phyloP scores from a whole-genome alignment of 2,888 invertebrate species.

The Sepiola atlantica region DNA sequence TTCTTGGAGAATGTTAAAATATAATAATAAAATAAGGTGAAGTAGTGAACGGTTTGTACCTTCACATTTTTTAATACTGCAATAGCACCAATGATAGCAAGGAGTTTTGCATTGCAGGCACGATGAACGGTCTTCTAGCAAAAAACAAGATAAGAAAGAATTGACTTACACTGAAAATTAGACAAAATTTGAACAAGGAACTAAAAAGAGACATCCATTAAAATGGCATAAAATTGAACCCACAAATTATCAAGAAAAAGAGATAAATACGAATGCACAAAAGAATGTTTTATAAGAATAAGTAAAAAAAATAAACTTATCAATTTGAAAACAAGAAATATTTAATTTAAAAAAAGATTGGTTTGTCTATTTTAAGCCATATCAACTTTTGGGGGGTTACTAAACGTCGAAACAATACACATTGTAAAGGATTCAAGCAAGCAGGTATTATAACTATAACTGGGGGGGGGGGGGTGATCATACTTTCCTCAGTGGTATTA shows the following conservation, averaged over 20 bases:
- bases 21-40: neutral
- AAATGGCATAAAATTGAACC: neutral
- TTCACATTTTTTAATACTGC: conserved; percentile 40
- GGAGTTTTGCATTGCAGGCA: conserved; percentile 41
- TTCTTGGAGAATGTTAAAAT: neutral
- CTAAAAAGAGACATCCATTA: neutral
- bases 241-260: neutral
- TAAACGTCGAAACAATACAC: no score
- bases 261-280: neutral
- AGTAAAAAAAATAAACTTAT: neutral
- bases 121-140: conserved; percentile 41
- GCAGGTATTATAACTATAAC: no score
- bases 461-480: no score
- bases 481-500: no score
- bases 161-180: neutral
- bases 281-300: neutral
- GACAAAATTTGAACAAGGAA: neutral
- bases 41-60: neutral
- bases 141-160: conserved; percentile 8
- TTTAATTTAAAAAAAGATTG: neutral
- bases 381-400: no score
- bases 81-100: conserved; percentile 46
- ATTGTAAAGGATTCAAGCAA: no score
- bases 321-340: neutral
- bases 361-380: no score